These are phyloP conservation scores for Crotalus horridus DNA, from an alignment of 2,113 vertebrate genomes.

Conservation along the genomic window DNA sequence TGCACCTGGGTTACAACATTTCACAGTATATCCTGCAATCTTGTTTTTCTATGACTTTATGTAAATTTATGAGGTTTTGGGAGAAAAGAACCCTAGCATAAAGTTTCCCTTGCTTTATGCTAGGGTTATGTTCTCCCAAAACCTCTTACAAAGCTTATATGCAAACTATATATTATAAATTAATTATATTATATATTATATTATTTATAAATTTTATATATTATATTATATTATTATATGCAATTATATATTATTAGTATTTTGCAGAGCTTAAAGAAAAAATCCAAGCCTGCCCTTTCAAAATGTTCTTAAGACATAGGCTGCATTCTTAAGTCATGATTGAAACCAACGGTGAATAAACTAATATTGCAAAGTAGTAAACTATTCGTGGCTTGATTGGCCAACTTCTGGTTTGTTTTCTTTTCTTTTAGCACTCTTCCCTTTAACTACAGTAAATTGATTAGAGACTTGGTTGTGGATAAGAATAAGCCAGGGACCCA, in stretches of 20 bases:
- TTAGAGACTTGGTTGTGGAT: background rate
- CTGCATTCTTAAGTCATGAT: background rate
- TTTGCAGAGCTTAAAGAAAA: background rate
- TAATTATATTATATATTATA: background rate
- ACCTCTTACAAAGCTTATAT: background rate
- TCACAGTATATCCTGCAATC: background rate
- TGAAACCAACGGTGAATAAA: background rate
- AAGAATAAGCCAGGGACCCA: background rate
- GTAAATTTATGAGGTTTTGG: background rate
- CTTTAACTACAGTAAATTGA: background rate
- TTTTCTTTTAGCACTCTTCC: background rate
- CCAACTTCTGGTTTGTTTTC: background rate
- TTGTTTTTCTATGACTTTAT: background rate
- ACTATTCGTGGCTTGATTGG: background rate
- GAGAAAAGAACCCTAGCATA: background rate
- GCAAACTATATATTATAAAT: background rate
- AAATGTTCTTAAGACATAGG: background rate
- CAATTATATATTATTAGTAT: background rate
- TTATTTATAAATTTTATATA: too few relatives aligned
- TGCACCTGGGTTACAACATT: background rate
- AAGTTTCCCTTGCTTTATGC: background rate
- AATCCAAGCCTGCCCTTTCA: background rate
- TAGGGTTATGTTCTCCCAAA: background rate
- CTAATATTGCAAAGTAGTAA: background rate
- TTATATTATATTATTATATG: background rate